A percentile compares a stretch with the other conserved stretches of the same genome.
Conservation (phyloP, 1,140 invertebrate genomes). For the Propsilocerus akamusi region DNA sequence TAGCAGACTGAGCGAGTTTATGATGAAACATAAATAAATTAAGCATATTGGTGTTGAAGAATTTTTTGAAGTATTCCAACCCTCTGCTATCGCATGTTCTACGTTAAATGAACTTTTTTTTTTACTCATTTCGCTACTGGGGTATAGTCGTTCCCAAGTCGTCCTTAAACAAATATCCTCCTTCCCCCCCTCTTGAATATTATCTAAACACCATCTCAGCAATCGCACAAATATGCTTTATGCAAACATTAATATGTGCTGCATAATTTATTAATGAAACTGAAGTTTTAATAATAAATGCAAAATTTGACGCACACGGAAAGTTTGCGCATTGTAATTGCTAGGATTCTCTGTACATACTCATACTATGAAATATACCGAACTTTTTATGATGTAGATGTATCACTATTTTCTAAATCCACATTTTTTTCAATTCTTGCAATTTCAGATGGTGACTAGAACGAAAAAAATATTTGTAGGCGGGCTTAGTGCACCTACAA, state of each 20-base stretch:
- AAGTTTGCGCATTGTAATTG: neutral
- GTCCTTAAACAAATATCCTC: too few relatives aligned
- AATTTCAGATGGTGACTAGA: slow-evolving; percentile 93
- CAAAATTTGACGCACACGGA: neutral
- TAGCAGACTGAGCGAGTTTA: too few relatives aligned
- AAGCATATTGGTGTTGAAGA: too few relatives aligned
- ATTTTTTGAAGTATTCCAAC: too few relatives aligned
- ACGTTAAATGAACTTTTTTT: too few relatives aligned
- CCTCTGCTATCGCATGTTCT: too few relatives aligned
- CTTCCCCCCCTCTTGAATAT: too few relatives aligned
- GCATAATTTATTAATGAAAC: neutral
- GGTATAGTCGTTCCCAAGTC: too few relatives aligned
- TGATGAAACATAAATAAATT: too few relatives aligned
- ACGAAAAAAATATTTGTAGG: slow-evolving; percentile 99
- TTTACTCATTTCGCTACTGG: too few relatives aligned
- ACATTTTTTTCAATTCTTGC: slow-evolving; percentile 12
- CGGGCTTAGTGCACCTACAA: slow-evolving; percentile 95
- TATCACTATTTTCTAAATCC: slow-evolving; percentile 4
- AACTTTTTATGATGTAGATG: neutral
- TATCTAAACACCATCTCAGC: too few relatives aligned
- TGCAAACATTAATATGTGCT: neutral
- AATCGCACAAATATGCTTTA: too few relatives aligned
- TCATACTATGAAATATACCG: neutral
- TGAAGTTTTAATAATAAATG: neutral
- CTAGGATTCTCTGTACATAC: neutral